Evolutionary conservation across 1,140 invertebrate species (phyloP).

Genomic region (Trachelipus rathkii): DNA sequence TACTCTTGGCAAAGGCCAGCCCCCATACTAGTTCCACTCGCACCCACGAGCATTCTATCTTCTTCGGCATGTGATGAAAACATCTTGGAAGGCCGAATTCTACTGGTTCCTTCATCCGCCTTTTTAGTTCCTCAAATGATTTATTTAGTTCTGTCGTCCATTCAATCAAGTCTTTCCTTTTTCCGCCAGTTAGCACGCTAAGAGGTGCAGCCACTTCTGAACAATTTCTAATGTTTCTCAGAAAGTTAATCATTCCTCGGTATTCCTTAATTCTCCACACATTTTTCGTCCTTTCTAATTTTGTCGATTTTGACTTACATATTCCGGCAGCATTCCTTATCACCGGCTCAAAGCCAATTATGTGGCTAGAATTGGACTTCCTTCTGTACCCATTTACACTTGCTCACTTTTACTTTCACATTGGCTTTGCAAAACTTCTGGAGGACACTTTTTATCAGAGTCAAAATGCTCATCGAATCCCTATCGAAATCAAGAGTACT

Average conservation of each 20-base stretch:
- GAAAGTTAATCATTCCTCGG: constrained; percentile 3
- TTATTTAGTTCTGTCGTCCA: neutral
- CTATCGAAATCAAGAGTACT: neutral
- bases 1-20: neutral
- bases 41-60: neutral
- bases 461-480: neutral
- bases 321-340: neutral
- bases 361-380: neutral
- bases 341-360: neutral
- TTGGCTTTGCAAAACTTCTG: neutral
- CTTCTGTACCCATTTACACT: constrained; percentile 1
- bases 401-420: neutral
- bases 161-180: neutral
- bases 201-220: neutral
- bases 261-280: neutral
- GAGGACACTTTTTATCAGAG: neutral
- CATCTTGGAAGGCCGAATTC: neutral
- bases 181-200: neutral
- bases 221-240: neutral
- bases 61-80: neutral
- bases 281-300: neutral
- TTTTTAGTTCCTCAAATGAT: neutral
- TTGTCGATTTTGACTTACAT: neutral
- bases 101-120: neutral
- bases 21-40: neutral